A percentile compares a stretch with the other conserved stretches of the same genome.
These are phyloP conservation scores for Alcedo atthis DNA, from an alignment of 2,797 vertebrate genomes.

Conservation along the genomic window DNA sequence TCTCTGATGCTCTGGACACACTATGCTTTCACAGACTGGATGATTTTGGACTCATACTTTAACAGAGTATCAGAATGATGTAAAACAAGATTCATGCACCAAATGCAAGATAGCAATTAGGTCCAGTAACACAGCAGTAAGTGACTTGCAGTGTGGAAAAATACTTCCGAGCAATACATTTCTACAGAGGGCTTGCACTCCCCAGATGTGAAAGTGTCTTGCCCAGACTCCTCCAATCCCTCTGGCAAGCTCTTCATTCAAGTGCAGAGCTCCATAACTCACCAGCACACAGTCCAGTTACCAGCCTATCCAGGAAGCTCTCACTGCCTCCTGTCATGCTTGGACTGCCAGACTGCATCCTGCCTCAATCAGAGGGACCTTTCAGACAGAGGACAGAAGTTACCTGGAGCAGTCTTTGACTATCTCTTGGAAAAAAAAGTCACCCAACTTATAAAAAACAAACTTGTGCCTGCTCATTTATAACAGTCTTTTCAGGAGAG, in stretches of 20 bases:
- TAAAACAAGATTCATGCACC: neutral
- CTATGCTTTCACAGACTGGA: neutral
- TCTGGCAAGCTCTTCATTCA: neutral
- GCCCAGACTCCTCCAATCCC: neutral
- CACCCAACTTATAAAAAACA: neutral
- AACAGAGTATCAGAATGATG: conserved; percentile 22
- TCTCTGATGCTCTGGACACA: neutral
- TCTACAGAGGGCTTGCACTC: neutral
- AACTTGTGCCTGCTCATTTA: neutral
- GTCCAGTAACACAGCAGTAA: neutral
- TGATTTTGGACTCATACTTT: neutral
- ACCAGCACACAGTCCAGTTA: neutral
- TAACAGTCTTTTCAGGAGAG: neutral
- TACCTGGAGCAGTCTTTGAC: neutral
- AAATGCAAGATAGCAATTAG: neutral
- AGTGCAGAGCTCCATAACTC: neutral
- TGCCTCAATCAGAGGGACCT: neutral
- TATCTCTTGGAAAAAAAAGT: conserved; percentile 1
- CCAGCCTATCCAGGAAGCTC: neutral
- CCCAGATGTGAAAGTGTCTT: neutral
- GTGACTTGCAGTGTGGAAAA: neutral
- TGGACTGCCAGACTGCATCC: neutral
- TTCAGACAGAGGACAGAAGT: conserved; percentile 4
- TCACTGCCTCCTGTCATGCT: neutral
- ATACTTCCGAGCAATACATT: neutral